Evolutionary conservation across 1,140 invertebrate species (phyloP), one percentile per base, ranked within the genome.

Genomic region (Euwallacea fornicatus): DNA sequence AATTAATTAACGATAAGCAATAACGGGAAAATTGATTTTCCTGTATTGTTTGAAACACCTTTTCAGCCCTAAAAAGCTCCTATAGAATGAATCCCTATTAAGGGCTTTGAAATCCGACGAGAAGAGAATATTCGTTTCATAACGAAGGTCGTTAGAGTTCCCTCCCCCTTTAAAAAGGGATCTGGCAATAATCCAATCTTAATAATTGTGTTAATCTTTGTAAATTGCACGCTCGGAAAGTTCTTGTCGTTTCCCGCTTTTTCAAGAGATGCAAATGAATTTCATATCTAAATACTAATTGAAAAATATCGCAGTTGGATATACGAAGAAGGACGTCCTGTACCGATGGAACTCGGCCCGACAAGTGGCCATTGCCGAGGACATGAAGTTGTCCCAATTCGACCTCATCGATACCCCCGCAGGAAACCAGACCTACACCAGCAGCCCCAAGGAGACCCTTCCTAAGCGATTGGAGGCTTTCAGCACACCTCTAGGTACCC

Each of bases 351-450:
- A 93, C 81, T 82, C 82, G 66, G 85, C 86, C 50, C 82, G 91
- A 65, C 88, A 90, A 77, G 91, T 94, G 44, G 91, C 90, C 33
- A 93, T 93, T 75, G 90, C 91, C 0, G 87, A 90, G 74, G 92
- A 93, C 80, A 93, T 94, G 90, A 93, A 93, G 81, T 84, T 94
- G 76, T 93, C 91, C 50, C 92, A 93, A 83, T 94, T 93, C 79
- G 91, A 93, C 84, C 85, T 94, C 68, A 90, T 94, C 46, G 89
- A 87, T 59, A 90, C 90, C 74, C 91, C 91, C 1, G 87, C 89
- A 13, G 89, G 88, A 47, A 92, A 92, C 83, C 83, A 88, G 70
- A 89, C 89, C 7, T 86, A 87, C 76, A 33, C 21, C 21, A 4
- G 21, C 21, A 33, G 21, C 21, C 4, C 21, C 4, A 33, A 33